Evolutionary conservation across 2,797 vertebrate species (phyloP), one percentile per base, ranked within the genome.

Genomic region (Sebastes iracundus): DNA sequence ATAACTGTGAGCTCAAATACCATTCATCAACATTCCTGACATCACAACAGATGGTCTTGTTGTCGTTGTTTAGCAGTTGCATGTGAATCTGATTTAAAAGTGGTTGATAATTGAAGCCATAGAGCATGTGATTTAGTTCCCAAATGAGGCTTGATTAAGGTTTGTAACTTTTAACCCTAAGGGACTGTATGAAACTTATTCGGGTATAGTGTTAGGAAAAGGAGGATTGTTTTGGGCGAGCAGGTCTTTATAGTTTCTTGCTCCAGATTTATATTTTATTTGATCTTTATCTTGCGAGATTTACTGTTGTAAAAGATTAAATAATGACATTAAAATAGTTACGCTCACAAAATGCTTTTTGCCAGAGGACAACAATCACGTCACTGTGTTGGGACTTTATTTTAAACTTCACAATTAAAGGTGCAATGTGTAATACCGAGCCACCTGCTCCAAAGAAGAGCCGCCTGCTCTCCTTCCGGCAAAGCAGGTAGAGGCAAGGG

Each of bases 21-120:
- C 28, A 69, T 16, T 42, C 12, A 8, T 79, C 75, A 68, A 42
- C 28, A 65, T 76, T 75, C 28, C 49, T 23, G 32, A 60, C 16
- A 56, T 25, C 49, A 28, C 58, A 61, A 62, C 75, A 85, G 69
- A 85, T 81, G 82, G 74, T 74, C 23, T 58, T 65, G 6, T 42
- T 18, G 74, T 38, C 2, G 13, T 77, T 60, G 20, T 80, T 89
- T 42, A 69, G 59, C 52, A 38, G 25, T 0, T 2, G 30, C 20
- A 46, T 56, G 42, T 77, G 16, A 0, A 13, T 85, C 52, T 53
- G 4, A 32, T 68, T 72, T 53, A 28, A 66, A 70, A 49, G 60
- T 30, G 35, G 13, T n/a, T 7, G 14, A 20, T 67, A 6, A 78
- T 28, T 10, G 52, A 68, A 30, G 2, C 3, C 11, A 6, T 7